phyloP scores from a whole-genome alignment of 2,113 vertebrate species.

The Toxotes jaculatrix region DNA sequence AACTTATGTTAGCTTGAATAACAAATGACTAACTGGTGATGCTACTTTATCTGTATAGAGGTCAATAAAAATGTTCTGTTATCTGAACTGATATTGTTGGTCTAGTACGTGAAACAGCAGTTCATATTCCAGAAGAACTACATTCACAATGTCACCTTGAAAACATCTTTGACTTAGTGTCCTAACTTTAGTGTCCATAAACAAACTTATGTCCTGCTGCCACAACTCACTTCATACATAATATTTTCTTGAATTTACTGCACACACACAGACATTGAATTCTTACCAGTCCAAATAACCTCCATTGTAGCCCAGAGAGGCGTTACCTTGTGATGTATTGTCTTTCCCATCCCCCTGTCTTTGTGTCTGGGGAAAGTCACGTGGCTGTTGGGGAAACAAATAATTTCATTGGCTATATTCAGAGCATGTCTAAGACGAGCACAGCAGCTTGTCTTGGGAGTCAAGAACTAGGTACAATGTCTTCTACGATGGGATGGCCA shows the following conservation, averaged over 20 bases:
- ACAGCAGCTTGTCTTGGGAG: slow-evolving; percentile 73
- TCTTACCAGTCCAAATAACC: slow-evolving; percentile 27
- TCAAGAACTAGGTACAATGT: slow-evolving; percentile 82
- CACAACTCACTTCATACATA: not conserved
- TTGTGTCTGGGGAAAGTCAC: slow-evolving; percentile 63
- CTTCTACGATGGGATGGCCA: slow-evolving; percentile 89
- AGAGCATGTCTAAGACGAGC: slow-evolving; percentile 70
- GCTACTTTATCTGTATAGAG: not conserved
- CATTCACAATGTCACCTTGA: not conserved
- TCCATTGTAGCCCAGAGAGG: slow-evolving; percentile 14
- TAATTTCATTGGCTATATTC: slow-evolving; percentile 72
- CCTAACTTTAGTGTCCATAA: not conserved
- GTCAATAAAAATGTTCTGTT: not conserved
- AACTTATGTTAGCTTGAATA: not conserved
- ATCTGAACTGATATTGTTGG: not conserved
- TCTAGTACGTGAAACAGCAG: not conserved
- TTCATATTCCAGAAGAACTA: slow-evolving; percentile 7
- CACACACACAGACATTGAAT: slow-evolving; percentile 9
- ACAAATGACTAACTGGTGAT: not conserved
- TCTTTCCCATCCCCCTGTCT: slow-evolving; percentile 55
- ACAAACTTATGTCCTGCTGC: slow-evolving; percentile 8
- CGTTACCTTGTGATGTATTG: slow-evolving; percentile 46
- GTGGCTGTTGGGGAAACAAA: slow-evolving; percentile 60
- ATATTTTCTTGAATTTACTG: slow-evolving; percentile 6
- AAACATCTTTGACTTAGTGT: not conserved